phyloP scores from a whole-genome alignment of 2,113 vertebrate genomes.

The Xiphorhynchus elegans region DNA sequence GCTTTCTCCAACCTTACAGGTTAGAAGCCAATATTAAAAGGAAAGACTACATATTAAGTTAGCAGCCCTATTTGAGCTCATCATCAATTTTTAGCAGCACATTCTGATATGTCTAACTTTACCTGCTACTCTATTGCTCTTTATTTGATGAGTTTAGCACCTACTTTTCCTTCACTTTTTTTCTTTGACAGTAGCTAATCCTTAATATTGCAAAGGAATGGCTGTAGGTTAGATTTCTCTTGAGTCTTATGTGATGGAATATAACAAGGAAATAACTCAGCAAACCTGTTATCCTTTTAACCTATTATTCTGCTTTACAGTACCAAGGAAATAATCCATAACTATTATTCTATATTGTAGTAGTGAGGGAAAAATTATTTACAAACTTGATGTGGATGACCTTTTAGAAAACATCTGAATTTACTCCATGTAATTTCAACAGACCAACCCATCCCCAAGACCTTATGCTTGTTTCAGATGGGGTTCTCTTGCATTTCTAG shows the following conservation, averaged over 20 bases:
- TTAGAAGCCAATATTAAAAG: slow-evolving; percentile 47
- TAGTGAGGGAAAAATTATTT: background rate
- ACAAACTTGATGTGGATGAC: background rate
- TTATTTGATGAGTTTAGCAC: background rate
- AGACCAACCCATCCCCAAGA: background rate
- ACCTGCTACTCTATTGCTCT: background rate
- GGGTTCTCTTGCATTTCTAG: background rate
- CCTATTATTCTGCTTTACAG: background rate
- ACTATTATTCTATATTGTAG: background rate
- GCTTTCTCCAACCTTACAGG: slow-evolving; percentile 33
- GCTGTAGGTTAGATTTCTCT: background rate
- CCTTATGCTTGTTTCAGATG: background rate
- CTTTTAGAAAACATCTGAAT: background rate
- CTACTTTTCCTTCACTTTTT: background rate
- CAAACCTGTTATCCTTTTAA: background rate
- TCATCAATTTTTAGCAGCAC: slow-evolving; percentile 20
- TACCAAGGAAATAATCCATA: background rate
- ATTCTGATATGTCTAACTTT: background rate
- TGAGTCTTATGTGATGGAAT: background rate
- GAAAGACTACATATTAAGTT: slow-evolving; percentile 19
- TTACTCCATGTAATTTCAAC: background rate
- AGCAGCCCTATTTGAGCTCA: slow-evolving; percentile 1
- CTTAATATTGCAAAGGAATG: background rate
- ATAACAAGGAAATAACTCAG: background rate
- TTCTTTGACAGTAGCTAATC: background rate